These are phyloP conservation scores for Brachystomella parvula DNA, from an alignment of 1,140 invertebrate genomes.

Conservation along the genomic window DNA sequence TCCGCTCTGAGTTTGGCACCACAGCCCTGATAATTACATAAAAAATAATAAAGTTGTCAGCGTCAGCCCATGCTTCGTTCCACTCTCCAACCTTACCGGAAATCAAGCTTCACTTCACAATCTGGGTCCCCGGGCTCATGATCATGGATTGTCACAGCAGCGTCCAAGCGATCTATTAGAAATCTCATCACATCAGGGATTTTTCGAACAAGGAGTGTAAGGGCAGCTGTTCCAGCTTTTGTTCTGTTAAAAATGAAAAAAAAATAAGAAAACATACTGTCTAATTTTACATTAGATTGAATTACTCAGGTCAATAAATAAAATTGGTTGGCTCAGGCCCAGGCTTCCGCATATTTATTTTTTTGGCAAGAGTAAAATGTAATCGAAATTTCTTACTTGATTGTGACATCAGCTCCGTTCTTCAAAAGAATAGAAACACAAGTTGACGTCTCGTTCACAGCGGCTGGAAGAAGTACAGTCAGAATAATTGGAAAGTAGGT, in stretches of 20 bases:
- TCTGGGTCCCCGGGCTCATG: conserved; percentile 73
- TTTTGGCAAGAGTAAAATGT: neutral
- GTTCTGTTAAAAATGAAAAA: conserved; percentile 46
- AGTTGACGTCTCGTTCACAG: conserved; percentile 68
- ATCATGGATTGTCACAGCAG: conserved; percentile 65
- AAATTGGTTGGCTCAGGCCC: too few relatives aligned
- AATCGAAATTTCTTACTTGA: conserved; percentile 40
- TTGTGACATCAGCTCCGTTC: conserved; percentile 71
- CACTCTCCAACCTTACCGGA: conserved; percentile 44
- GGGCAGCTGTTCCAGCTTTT: conserved; percentile 65
- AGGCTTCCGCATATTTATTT: too few relatives aligned
- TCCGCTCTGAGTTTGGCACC: conserved; percentile 32
- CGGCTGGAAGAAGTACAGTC: conserved; percentile 62
- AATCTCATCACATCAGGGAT: conserved; percentile 67
- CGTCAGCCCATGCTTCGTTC: too few relatives aligned
- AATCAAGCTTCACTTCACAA: conserved; percentile 69
- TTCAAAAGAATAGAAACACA: conserved; percentile 65
- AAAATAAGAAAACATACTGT: conserved; percentile 2
- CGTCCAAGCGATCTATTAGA: conserved; percentile 62
- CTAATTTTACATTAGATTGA: too few relatives aligned
- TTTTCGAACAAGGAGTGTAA: conserved; percentile 69
- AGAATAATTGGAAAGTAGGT: conserved; percentile 46
- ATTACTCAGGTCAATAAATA: too few relatives aligned
- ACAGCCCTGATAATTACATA: conserved; percentile 30
- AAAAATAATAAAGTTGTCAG: too few relatives aligned